Evolutionary conservation across 2,888 invertebrate species (phyloP).

Genomic region (Chironomus riparius): DNA sequence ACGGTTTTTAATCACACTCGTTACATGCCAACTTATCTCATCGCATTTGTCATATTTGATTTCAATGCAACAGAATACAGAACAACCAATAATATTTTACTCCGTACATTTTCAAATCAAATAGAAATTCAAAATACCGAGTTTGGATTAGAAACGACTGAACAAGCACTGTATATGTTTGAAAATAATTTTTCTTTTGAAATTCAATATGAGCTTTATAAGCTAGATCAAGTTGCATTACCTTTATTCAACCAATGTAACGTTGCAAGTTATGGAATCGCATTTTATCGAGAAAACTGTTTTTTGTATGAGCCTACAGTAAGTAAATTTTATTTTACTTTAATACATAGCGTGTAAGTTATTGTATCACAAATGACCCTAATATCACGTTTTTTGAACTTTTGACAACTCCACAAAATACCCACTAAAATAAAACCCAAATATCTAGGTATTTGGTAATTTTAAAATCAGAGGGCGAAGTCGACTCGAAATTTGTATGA

Average conservation of each 20-base stretch:
- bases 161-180: background rate
- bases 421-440: too few species aligned
- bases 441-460: too few species aligned
- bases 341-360: too few species aligned
- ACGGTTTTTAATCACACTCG: background rate
- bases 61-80: background rate
- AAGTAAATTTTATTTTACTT: background rate
- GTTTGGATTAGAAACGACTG: conserved; percentile 5
- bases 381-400: too few species aligned
- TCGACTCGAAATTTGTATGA: too few species aligned
- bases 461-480: too few species aligned
- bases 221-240: conserved; percentile 80
- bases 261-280: conserved; percentile 92
- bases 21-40: background rate
- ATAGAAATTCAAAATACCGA: background rate
- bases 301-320: background rate
- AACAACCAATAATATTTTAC: background rate
- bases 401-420: too few species aligned
- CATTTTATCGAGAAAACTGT: conserved; percentile 58
- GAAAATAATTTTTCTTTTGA: conserved; percentile 44
- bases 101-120: background rate
- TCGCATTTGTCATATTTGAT: conserved; percentile 16
- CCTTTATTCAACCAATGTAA: conserved; percentile 62
- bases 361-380: too few species aligned
- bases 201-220: conserved; percentile 63